Evolutionary conservation across 1,140 invertebrate species (phyloP).

Genomic region (Plectrocnemia conspersa): DNA sequence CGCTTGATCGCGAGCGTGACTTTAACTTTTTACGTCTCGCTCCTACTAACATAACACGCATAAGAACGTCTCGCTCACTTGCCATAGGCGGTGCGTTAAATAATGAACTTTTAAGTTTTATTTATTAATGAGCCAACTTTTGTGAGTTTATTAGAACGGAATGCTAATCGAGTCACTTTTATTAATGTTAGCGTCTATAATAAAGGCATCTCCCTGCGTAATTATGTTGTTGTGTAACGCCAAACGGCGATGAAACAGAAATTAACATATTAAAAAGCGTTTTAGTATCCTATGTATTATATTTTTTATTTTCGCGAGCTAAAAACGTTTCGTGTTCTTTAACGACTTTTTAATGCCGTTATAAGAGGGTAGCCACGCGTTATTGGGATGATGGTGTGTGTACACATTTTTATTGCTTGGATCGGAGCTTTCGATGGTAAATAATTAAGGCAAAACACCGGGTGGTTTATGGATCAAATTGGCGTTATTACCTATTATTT

Average conservation of each 20-base stretch:
- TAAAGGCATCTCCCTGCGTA: constrained; percentile 13
- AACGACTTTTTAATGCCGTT: constrained; percentile 23
- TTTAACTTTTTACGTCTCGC: too few relatives aligned
- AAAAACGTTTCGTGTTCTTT: not conserved
- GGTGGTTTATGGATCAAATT: too few relatives aligned
- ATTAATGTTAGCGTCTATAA: constrained; percentile 3
- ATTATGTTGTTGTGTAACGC: constrained; percentile 18
- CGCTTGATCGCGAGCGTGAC: too few relatives aligned
- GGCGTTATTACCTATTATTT: too few relatives aligned
- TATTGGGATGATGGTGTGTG: not conserved
- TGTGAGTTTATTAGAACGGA: constrained; percentile 19
- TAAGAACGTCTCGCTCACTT: not conserved
- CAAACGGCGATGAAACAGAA: not conserved
- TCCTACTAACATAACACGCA: too few relatives aligned
- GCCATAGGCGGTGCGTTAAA: constrained; percentile 9
- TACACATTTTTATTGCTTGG: too few relatives aligned
- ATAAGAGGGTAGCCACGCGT: not conserved
- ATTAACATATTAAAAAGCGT: constrained; percentile 17
- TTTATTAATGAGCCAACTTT: constrained; percentile 20
- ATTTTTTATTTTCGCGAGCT: not conserved
- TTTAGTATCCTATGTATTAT: not conserved
- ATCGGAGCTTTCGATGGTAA: too few relatives aligned
- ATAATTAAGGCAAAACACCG: too few relatives aligned
- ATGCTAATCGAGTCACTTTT: constrained; percentile 22
- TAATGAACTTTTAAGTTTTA: not conserved